Base-by-base conservation (phyloP, 2,888 invertebrate species). In the Carabus problematicus region DNA sequence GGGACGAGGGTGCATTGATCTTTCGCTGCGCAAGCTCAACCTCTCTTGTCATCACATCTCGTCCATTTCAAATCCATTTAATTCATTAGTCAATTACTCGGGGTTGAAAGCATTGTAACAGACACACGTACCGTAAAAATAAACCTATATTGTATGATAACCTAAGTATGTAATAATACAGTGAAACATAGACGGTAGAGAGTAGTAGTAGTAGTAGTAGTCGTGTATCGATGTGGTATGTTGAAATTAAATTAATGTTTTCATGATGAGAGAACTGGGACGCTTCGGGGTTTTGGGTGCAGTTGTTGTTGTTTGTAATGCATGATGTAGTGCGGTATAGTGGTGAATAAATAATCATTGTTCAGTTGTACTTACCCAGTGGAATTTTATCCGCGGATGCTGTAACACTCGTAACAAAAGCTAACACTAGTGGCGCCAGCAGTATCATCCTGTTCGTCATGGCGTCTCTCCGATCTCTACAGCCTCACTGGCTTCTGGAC, bases 401-500 rank as follows among this genome's bases (percentile, higher is more conserved):
- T 56, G 74, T 71, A 45, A 75, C 75, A 71, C 14, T 42, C 16
- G 59, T 59, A 42, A 59, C 12, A 16, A 29, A 56, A 72, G 76
- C 75, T 73, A 76, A 75, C 72, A 78, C 75, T 74, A 79, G 76
- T 74, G 78, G 60, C 54, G 67, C 55, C 74, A 71, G 77, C 69
- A 72, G 74, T 73, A 70, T 72, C 72, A 70, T 75, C 72, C 29
- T 29, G 29, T 72, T 71, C 74, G 71, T 72, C 72, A 74, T 75
- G 75, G 75, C 75, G 67, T 77, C 80, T 79, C 79, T 78, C 76
- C 78, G 77, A 70, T 74, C 71, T 72, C 75, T 73, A 19, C 81
- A 81, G 81, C 81, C 74, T 81, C 80, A 76, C 78, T 74, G 72
- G 56, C 74, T 75, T 76, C 77, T 78, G 78, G 79, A 79, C 79